Percentiles rank a stretch among this genome's conserved stretches.
These are phyloP conservation scores for Sebastes itinus DNA, from an alignment of 2,797 vertebrate genomes.

Conservation along the genomic window DNA sequence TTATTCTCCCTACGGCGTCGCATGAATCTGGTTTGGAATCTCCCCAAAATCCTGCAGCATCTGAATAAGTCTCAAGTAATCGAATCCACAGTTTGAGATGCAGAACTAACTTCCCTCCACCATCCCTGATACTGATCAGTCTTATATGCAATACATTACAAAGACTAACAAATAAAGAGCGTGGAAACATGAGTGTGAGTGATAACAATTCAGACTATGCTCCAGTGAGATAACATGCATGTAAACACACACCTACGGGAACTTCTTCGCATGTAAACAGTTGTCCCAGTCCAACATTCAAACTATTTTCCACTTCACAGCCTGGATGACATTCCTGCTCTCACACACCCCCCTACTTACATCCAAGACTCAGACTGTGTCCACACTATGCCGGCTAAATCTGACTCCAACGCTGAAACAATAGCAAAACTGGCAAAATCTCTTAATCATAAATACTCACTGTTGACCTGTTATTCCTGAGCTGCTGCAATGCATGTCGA, in stretches of 20 bases:
- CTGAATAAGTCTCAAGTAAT: background rate
- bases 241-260: slow-evolving; percentile 56
- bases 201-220: background rate
- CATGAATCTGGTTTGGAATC: background rate
- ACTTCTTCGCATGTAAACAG: slow-evolving; percentile 43
- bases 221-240: slow-evolving; percentile 22
- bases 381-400: background rate
- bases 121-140: background rate
- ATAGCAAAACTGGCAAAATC: rapidly evolving
- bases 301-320: slow-evolving; percentile 56
- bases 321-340: slow-evolving; percentile 18
- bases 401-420: background rate
- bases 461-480: background rate
- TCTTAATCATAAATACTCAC: background rate
- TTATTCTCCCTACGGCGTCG: background rate
- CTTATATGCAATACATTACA: background rate
- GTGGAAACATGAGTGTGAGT: background rate
- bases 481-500: background rate
- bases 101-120: background rate
- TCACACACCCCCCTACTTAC: background rate
- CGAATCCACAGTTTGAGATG: background rate
- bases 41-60: background rate
- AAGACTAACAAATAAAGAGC: background rate
- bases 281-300: slow-evolving; percentile 22
- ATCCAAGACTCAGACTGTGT: background rate